Evolutionary conservation across 1,140 invertebrate genomes (phyloP).

Genomic region (Drosophila pseudoananassae): DNA sequence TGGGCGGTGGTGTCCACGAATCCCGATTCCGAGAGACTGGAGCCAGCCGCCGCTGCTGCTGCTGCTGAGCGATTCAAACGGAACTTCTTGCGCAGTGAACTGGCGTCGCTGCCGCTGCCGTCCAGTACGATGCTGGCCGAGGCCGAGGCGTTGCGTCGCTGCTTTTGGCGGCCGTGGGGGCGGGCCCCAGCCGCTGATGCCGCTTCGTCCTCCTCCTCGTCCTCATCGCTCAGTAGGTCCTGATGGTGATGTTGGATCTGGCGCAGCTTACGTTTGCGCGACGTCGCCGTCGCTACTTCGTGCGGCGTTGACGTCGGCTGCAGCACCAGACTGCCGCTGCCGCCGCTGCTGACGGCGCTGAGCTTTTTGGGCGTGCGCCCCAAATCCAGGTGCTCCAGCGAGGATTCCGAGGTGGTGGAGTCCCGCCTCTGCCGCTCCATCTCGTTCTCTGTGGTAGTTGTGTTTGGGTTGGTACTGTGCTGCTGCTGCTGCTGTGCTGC

Average conservation of each 20-base stretch:
- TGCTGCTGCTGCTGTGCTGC: constrained; percentile 52
- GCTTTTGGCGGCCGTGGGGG: constrained; percentile 56
- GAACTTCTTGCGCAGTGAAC: constrained; percentile 81
- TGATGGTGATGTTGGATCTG: constrained; percentile 48
- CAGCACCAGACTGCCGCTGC: background rate
- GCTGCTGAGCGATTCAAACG: constrained; percentile 63
- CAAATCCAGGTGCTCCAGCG: constrained; percentile 79
- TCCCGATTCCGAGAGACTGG: constrained; percentile 67
- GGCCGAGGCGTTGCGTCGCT: constrained; percentile 59
- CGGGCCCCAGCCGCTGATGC: constrained; percentile 13
- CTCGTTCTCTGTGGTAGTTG: constrained; percentile 25
- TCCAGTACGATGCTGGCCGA: constrained; percentile 70
- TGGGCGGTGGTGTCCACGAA: constrained; percentile 69
- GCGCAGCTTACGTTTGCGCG: constrained; percentile 66
- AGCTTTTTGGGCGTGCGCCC: constrained; percentile 81
- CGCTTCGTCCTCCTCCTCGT: constrained; percentile 36
- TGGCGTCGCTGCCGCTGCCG: constrained; percentile 66
- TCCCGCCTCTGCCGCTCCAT: constrained; percentile 73
- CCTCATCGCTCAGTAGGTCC: constrained; percentile 42
- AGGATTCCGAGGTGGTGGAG: constrained; percentile 82
- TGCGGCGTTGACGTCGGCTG: constrained; percentile 77
- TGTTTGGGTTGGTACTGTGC: constrained; percentile 18
- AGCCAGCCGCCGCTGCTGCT: background rate
- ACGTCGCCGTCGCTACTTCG: constrained; percentile 29
- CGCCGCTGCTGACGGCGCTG: constrained; percentile 46